Conservation (phyloP, 2,113 vertebrate genomes). For the Sapayoa aenigma region DNA sequence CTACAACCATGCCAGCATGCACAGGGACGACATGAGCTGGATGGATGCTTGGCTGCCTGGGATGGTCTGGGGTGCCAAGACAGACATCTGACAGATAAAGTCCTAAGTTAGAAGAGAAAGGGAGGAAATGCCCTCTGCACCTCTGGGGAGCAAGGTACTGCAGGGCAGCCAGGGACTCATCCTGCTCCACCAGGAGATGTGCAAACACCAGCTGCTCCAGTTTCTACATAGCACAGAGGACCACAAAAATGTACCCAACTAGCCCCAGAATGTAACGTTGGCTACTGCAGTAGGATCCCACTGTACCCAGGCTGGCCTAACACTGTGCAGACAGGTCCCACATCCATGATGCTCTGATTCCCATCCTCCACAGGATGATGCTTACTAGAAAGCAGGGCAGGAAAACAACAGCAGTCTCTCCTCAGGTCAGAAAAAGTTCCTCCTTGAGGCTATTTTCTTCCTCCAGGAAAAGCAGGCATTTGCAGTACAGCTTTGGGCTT, state of each 20-base stretch:
- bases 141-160: not conserved
- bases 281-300: not conserved
- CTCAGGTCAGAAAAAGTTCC: not conserved
- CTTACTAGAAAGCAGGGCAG: not conserved
- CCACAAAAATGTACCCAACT: not conserved
- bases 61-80: not conserved
- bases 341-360: rapidly evolving
- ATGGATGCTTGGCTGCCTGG: not conserved
- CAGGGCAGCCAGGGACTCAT: not conserved
- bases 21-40: not conserved
- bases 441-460: not conserved
- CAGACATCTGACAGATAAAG: not conserved
- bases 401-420: not conserved
- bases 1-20: rapidly evolving
- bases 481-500: not conserved
- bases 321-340: not conserved
- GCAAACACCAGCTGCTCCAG: not conserved
- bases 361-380: not conserved
- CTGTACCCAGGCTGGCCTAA: not conserved
- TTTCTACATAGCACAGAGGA: not conserved
- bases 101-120: not conserved
- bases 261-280: not conserved
- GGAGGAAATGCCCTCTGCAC: not conserved
- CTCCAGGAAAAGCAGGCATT: not conserved
- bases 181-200: not conserved